Base-by-base conservation (phyloP, 2,888 invertebrate genomes). In the Automeris io region DNA sequence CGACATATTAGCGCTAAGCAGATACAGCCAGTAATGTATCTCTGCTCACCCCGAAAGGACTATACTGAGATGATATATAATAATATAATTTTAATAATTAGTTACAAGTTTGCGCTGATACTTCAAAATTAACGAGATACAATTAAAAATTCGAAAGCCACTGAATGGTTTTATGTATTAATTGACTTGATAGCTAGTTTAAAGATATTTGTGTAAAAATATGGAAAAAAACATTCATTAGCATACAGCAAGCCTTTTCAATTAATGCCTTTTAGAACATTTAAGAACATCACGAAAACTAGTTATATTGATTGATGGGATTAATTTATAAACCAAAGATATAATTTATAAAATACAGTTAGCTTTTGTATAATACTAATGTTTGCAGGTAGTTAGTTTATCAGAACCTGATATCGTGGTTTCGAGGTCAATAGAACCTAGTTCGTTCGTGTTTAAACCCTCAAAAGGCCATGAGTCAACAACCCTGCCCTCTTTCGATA, bases 401-500 rank as follows among this genome's bases (percentile, higher is more conserved):
- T 23, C 32, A 23, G 29, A 32, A 32, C 18, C 29, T 37, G 31
- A 37, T 23, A 31, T 37, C 22, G 18, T 23, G 22, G 31, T 34
- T 23, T 22, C 22, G 32, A 31, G 37, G 23, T 37, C 37, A 18
- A 32, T 32, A 21, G 32, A 23, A 37, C 31, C 18, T 9, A 16
- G 22, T 32, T 11, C 16, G 29, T 37, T 22, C 29, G 31, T 22
- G 36, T 11, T 23, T 19, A 31, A 22, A 18, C 37, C 23, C 11
- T 23, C 18, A 23, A 22, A 23, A 8, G 12, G 13, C 23, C 23
- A 22, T 23, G 22, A 37, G 32, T 37, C 37, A 18, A 23, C 37
- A 23, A 37, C 37, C 32, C 34, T 34, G 34, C 22, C 32, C 23
- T 19, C 37, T 31, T 37, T 37, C 32, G 18, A 18, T 16, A 21